These are phyloP conservation scores for Myotis planiceps DNA, from an alignment of 2,797 vertebrate species.

Conservation along the genomic window DNA sequence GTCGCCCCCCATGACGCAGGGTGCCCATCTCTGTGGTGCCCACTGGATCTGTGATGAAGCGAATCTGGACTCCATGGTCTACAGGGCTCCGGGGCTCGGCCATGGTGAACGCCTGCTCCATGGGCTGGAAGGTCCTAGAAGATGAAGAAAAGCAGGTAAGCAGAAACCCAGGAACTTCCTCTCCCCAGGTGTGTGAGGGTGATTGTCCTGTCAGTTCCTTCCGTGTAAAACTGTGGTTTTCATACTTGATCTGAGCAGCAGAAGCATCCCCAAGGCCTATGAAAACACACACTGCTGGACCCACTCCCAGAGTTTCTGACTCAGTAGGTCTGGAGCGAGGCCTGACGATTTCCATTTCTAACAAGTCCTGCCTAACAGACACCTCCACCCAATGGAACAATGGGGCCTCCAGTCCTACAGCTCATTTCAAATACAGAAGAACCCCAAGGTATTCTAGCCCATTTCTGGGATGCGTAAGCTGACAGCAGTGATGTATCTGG, in stretches of 20 bases:
- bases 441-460: not conserved
- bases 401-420: not conserved
- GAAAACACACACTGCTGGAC: not conserved
- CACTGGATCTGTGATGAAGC: conserved; percentile 90
- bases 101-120: conserved; percentile 72
- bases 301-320: not conserved
- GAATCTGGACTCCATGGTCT: conserved; percentile 96
- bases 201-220: not conserved
- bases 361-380: not conserved
- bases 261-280: not conserved
- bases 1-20: conserved; percentile 71
- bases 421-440: conserved; percentile 4
- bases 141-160: not conserved
- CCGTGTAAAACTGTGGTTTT: not conserved
- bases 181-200: not conserved
- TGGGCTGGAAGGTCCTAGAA: not conserved
- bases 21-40: conserved; percentile 87
- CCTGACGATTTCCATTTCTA: too few relatives aligned
- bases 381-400: not conserved
- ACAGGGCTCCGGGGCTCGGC: conserved; percentile 87
- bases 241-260: not conserved
- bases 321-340: not conserved
- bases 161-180: not conserved
- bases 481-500: not conserved
- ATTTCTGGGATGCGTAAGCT: not conserved